Base-by-base conservation (phyloP, 2,888 invertebrate species). In the Anarsia innoxiella region DNA sequence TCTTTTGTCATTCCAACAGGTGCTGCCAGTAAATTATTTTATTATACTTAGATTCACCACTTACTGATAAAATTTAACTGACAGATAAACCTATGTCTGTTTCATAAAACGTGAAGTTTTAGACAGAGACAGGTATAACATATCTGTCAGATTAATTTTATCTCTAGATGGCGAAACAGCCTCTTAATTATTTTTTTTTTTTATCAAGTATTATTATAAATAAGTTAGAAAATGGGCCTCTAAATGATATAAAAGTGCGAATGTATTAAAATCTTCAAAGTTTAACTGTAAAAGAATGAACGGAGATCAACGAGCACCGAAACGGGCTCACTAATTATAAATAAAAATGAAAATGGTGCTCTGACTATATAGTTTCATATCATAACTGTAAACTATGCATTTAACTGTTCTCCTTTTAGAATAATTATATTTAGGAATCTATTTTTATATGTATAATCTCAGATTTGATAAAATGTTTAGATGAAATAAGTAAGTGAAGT, bases 301-400 rank as follows among this genome's bases (percentile, higher is more conserved):
- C 19, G 3, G 19, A 19, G 4, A 3, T 5, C 19, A 19, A 19
- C 19, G 3, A 19, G 19, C 8, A 25, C 11, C 12, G 12, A 2
- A 23, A 5, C 19, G 19, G 3, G 15, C 33, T 33, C 10, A 14
- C 33, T 25, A 26, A 26, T 44, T 44, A 37, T 46, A 48, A 49
- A 48, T 51, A 57, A 57, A 59, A n/a, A n/a, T n/a, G n/a, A 61
- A 66, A 66, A 73, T 79, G 79, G 79, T 79, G 80, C 79, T 80
- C 77, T 75, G 69, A 71, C 65, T 68, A 69, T n/a, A n/a, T 76
- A 78, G 74, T 71, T 71, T 79, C 80, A 80, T 80, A 80, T 80
- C 80, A 80, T 74, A 69, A 69, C 64, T 75, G 56, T 68, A 72
- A 75, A 66, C 62, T 75, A 65, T 70, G 77, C 76, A 74, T 78